phyloP scores from a whole-genome alignment of 2,113 vertebrate genomes.

The Odocoileus hemionus region DNA sequence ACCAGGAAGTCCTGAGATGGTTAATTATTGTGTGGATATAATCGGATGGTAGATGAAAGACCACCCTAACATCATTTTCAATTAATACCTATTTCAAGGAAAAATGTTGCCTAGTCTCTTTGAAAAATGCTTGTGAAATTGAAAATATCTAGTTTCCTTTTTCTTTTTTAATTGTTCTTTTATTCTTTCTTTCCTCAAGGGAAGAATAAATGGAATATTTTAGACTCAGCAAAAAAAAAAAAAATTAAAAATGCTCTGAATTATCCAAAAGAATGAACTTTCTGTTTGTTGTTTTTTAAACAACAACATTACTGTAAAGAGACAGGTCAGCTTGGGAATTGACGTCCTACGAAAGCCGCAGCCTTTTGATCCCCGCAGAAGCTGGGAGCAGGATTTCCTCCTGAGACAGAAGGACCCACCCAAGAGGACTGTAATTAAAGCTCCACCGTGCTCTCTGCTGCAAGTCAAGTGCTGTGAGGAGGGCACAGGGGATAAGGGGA shows the following conservation, averaged over 20 bases:
- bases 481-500: neutral
- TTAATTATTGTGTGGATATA: neutral
- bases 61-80: neutral
- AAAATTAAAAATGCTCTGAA: neutral
- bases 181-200: neutral
- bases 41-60: neutral
- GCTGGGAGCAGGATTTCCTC: neutral
- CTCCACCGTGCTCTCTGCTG: neutral
- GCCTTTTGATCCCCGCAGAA: fast-evolving
- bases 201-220: conserved; percentile 22
- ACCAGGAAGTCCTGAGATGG: neutral
- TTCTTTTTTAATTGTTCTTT: neutral
- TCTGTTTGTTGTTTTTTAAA: neutral
- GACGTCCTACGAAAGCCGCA: neutral
- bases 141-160: neutral
- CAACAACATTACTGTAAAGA: neutral
- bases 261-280: conserved; percentile 11
- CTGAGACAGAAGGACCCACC: neutral
- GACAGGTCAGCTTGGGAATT: neutral
- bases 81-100: neutral
- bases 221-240: neutral
- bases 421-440: neutral
- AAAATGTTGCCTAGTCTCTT: neutral
- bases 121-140: neutral
- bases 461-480: neutral